phyloP scores from a whole-genome alignment of 2,797 vertebrate genomes.

The Poeciliopsis gracilis region DNA sequence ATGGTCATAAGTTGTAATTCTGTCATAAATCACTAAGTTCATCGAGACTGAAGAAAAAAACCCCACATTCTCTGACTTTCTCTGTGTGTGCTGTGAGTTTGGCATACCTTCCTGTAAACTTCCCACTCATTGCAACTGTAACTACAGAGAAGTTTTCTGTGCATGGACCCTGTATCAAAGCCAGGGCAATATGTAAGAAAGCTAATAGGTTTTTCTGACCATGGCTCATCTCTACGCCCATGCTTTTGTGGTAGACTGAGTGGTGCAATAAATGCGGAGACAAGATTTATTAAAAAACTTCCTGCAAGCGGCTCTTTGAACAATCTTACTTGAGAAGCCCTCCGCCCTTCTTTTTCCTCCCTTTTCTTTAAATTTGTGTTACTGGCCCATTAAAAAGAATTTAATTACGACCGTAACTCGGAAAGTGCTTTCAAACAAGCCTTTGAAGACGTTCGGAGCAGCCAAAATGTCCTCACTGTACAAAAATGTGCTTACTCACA shows the following conservation, averaged over 20 bases:
- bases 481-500: conserved; percentile 52
- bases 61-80: background rate
- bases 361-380: conserved; percentile 17
- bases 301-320: background rate
- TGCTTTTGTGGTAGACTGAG: background rate
- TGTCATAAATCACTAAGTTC: conserved; percentile 3
- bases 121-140: background rate
- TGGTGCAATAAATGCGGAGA: background rate
- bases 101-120: background rate
- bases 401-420: conserved; percentile 30
- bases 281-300: background rate
- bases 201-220: background rate
- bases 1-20: background rate
- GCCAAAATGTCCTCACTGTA: conserved; percentile 33
- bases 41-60: background rate
- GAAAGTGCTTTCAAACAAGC: conserved; percentile 22
- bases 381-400: conserved; percentile 32
- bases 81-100: background rate
- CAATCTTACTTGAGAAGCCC: conserved; percentile 10
- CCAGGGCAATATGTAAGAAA: background rate
- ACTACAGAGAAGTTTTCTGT: background rate
- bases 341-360: background rate
- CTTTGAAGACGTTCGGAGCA: conserved; percentile 42
- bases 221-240: background rate
- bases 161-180: background rate